These are phyloP conservation scores for Cotesia chilonis DNA, from an alignment of 1,140 invertebrate species.

Conservation along the genomic window DNA sequence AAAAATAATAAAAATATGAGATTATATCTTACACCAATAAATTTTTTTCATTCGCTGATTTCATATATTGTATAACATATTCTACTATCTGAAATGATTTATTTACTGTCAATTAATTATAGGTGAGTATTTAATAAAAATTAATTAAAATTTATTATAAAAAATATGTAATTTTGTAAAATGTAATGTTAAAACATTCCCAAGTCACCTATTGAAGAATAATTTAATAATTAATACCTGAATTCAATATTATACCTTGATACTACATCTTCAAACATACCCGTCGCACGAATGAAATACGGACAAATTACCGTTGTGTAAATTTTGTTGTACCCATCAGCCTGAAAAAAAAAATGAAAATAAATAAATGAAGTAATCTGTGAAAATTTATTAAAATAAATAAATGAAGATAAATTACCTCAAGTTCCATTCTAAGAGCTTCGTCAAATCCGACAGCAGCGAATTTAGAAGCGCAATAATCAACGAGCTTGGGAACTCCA, in stretches of 20 bases:
- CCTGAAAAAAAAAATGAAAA: constrained; percentile 41
- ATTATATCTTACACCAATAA: too few species aligned
- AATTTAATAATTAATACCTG: neutral
- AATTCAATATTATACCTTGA: constrained; percentile 72
- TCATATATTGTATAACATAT: too few species aligned
- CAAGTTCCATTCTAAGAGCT: constrained; percentile 80
- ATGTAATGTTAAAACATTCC: too few species aligned
- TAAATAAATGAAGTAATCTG: neutral
- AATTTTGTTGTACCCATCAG: constrained; percentile 75
- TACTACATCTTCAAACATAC: constrained; percentile 92
- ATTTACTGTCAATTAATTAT: too few species aligned
- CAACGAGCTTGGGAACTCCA: constrained; percentile 83
- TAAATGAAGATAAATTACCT: constrained; percentile 50
- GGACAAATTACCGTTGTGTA: constrained; percentile 91
- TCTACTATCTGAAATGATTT: too few species aligned
- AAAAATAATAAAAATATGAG: too few species aligned
- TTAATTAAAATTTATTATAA: too few species aligned
- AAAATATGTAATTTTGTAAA: too few species aligned
- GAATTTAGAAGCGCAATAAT: constrained; percentile 95
- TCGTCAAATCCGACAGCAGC: constrained; percentile 94
- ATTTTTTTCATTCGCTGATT: too few species aligned
- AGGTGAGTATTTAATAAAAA: too few species aligned
- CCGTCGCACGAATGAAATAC: constrained; percentile 86
- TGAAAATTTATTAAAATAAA: neutral
- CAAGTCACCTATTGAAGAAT: too few species aligned